These are phyloP conservation scores for Pogonocherus hispidulus DNA, from an alignment of 2,888 invertebrate species.

Conservation along the genomic window DNA sequence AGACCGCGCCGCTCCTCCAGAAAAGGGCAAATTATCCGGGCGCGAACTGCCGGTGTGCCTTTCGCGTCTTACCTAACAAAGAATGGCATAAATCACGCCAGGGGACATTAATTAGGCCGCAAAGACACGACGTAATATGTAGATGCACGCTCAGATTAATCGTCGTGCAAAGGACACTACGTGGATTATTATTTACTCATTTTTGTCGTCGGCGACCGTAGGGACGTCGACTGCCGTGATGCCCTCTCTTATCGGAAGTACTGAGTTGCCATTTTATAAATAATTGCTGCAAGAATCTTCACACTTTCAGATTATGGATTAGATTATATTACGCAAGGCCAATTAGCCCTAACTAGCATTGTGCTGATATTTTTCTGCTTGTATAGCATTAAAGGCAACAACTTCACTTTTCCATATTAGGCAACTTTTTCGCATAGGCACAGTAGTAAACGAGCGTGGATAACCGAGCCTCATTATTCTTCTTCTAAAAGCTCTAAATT, in stretches of 20 bases:
- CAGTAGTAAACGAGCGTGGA: no score
- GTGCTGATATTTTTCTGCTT: no score
- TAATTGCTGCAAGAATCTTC: background rate
- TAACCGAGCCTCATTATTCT: no score
- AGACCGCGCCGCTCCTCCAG: constrained; percentile 40
- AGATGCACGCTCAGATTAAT: constrained; percentile 66
- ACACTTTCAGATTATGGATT: background rate
- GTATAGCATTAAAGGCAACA: no score
- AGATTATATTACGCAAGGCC: no score
- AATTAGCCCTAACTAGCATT: no score
- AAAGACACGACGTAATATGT: constrained; percentile 66
- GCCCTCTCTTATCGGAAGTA: background rate
- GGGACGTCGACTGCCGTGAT: background rate
- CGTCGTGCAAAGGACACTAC: constrained; percentile 26
- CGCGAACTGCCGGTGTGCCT: constrained; percentile 55
- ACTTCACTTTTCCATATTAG: no score
- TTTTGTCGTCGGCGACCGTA: constrained; percentile 6
- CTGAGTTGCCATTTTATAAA: background rate
- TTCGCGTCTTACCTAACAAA: constrained; percentile 55
- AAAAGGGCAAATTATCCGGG: constrained; percentile 58
- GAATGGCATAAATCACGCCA: constrained; percentile 66
- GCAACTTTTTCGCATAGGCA: no score
- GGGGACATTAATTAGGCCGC: constrained; percentile 68
- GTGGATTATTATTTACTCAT: constrained; percentile 26
- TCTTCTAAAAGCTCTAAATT: no score